Conservation (phyloP, 2,113 vertebrate genomes). For the Ceyx melanurus region DNA sequence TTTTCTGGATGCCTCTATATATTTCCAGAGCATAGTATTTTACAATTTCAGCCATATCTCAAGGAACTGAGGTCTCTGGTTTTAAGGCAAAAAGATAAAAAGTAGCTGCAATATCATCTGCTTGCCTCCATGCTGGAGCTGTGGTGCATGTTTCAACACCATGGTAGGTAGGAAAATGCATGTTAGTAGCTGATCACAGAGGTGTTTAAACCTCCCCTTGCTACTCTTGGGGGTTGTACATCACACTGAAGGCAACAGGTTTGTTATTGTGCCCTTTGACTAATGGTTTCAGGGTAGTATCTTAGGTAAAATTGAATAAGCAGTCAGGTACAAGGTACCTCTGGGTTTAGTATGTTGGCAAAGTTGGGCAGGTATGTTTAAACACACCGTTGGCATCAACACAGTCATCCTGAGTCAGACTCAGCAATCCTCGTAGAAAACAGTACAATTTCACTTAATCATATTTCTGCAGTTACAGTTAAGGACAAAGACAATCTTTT, state of each 20-base stretch:
- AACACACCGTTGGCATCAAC: neutral
- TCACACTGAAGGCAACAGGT: neutral
- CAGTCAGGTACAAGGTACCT: neutral
- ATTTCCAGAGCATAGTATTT: neutral
- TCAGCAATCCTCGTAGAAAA: neutral
- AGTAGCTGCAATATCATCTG: neutral
- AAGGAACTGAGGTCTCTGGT: neutral
- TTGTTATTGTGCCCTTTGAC: neutral
- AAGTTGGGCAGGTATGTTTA: neutral
- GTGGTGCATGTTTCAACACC: neutral
- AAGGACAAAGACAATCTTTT: neutral
- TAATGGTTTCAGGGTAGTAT: neutral
- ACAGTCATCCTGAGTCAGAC: neutral
- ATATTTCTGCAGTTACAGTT: neutral
- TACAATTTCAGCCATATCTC: neutral
- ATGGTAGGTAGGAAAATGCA: neutral
- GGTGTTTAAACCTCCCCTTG: neutral
- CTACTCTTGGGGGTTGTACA: neutral
- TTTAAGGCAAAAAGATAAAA: neutral
- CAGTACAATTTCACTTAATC: neutral
- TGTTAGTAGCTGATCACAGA: neutral
- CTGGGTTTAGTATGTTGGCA: neutral
- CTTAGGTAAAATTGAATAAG: neutral
- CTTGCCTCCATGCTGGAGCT: neutral
- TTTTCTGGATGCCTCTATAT: neutral